A percentile compares a stretch with the other conserved stretches of the same genome.
phyloP scores from a whole-genome alignment of 2,888 invertebrate genomes.

The Blastobasis lacticolella region DNA sequence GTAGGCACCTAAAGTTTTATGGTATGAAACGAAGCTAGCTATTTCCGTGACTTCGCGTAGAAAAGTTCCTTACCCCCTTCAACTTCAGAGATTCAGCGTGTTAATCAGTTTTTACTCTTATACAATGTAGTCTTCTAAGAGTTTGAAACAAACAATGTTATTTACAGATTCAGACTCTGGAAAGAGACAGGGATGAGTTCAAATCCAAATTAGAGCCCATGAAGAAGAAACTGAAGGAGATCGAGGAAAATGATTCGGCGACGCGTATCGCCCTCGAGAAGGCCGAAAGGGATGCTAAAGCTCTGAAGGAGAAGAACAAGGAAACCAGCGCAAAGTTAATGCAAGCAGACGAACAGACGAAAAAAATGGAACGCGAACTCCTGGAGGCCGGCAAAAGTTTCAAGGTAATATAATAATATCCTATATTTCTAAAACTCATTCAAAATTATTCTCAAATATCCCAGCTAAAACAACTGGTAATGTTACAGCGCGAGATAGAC shows the following conservation, averaged over 20 bases:
- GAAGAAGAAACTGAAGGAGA: conserved; percentile 69
- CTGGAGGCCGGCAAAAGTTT: conserved; percentile 54
- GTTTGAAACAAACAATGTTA: neutral
- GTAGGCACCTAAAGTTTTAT: too few relatives aligned
- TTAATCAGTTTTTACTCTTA: too few relatives aligned
- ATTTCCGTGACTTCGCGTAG: too few relatives aligned
- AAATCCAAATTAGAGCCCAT: conserved; percentile 66
- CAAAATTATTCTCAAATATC: neutral
- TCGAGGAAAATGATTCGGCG: conserved; percentile 74
- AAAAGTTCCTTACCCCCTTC: too few relatives aligned
- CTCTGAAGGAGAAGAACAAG: conserved; percentile 59
- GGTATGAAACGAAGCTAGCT: too few relatives aligned
- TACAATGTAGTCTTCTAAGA: too few relatives aligned
- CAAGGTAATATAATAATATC: conserved; percentile 31
- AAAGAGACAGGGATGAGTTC: conserved; percentile 61
- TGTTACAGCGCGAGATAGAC: conserved; percentile 50
- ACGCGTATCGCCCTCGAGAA: conserved; percentile 70
- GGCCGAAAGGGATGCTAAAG: conserved; percentile 69
- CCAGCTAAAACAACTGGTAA: neutral
- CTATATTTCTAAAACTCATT: too few relatives aligned
- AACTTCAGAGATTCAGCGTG: too few relatives aligned
- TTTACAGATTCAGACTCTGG: conserved; percentile 45
- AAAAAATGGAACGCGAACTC: conserved; percentile 61
- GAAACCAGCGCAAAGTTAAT: conserved; percentile 58
- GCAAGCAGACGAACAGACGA: conserved; percentile 64